Conservation (phyloP, 1,140 invertebrate species). For the Luehdorfia chinensis region DNA sequence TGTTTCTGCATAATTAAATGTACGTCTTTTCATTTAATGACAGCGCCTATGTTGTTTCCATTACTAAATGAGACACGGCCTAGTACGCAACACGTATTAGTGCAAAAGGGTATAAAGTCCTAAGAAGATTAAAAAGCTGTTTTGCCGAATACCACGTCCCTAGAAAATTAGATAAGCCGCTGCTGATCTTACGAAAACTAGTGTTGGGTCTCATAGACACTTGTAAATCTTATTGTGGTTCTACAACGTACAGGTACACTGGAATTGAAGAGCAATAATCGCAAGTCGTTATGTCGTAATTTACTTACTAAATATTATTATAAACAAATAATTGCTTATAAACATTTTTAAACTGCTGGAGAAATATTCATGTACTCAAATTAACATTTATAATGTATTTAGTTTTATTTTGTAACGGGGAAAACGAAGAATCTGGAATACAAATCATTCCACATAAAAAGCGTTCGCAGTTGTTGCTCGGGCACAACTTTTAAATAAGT, state of each 20-base stretch:
- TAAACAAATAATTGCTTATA: too few species aligned
- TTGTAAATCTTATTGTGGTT: slow-evolving; percentile 7
- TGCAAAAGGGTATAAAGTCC: too few species aligned
- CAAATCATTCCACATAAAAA: slow-evolving; percentile 14
- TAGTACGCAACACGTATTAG: not conserved
- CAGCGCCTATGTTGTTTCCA: not conserved
- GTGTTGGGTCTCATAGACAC: not conserved
- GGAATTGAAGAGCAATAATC: too few species aligned
- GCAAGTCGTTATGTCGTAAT: too few species aligned
- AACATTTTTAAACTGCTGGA: too few species aligned
- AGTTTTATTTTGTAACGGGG: slow-evolving; percentile 1
- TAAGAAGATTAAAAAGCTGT: not conserved
- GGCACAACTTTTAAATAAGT: slow-evolving; percentile 14
- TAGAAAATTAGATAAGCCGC: slow-evolving; percentile 8
- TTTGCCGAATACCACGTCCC: not conserved
- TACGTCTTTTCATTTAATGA: slow-evolving; percentile 1
- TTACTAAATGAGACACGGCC: slow-evolving; percentile 8
- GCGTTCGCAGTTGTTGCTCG: not conserved
- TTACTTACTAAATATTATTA: too few species aligned
- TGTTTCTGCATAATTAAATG: slow-evolving; percentile 14
- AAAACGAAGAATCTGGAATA: slow-evolving; percentile 2
- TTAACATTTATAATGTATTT: too few species aligned
- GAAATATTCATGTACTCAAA: too few species aligned
- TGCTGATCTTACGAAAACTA: slow-evolving; percentile 1
- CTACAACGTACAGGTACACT: too few species aligned